Conservation (phyloP, 2,888 invertebrate genomes). For the Clanis bilineata region DNA sequence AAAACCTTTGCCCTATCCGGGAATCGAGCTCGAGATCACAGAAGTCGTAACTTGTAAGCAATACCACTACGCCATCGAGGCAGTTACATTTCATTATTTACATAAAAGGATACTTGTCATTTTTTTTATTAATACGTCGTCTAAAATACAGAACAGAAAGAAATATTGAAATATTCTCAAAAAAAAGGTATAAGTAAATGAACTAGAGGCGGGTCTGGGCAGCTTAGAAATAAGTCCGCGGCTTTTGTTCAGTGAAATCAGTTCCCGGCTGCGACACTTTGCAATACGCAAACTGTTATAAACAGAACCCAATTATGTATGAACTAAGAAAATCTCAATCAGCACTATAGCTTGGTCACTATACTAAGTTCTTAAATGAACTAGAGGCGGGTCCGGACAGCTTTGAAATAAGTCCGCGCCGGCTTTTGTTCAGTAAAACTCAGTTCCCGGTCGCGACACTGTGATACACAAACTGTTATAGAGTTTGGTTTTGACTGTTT, state of each 20-base stretch:
- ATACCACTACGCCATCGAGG: too few species aligned
- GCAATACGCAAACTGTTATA: neutral
- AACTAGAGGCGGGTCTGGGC: constrained; percentile 34
- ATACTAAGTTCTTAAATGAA: constrained; percentile 41
- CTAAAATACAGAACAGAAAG: too few species aligned
- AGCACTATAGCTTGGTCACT: neutral
- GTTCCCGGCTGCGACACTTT: neutral
- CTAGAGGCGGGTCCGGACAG: constrained; percentile 31
- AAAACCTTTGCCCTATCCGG: too few species aligned
- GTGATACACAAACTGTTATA: neutral
- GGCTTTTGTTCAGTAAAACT: constrained; percentile 37
- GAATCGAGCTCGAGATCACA: too few species aligned
- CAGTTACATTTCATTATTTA: too few species aligned
- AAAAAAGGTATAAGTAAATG: too few species aligned
- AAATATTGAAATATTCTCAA: too few species aligned
- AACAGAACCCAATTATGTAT: too few species aligned
- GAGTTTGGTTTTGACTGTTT: neutral
- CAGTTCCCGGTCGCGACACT: neutral
- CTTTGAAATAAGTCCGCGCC: constrained; percentile 40
- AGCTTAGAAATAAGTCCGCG: constrained; percentile 41
- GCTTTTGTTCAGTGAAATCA: constrained; percentile 37
- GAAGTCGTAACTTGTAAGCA: too few species aligned
- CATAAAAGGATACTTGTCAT: too few species aligned
- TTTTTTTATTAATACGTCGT: too few species aligned
- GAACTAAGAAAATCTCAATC: constrained; percentile 16